phyloP scores from a whole-genome alignment of 1,140 invertebrate genomes.

The Conus ventricosus region DNA sequence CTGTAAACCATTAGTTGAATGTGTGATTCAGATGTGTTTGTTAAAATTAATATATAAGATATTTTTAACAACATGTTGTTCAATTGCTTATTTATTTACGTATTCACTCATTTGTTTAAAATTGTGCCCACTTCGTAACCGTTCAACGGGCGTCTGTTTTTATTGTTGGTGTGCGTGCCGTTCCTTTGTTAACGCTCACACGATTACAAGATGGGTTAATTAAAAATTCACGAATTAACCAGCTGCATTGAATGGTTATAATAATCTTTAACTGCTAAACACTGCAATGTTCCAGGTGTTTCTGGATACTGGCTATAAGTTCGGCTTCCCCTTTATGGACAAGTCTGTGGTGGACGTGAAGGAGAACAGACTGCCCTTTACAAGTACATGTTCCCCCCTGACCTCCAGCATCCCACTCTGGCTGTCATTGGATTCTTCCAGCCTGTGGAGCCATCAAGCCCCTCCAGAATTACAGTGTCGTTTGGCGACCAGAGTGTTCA shows the following conservation, averaged over 20 bases:
- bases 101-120: no score
- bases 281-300: slow-evolving; percentile 50
- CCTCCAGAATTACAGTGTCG: slow-evolving; percentile 75
- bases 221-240: no score
- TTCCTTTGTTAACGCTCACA: no score
- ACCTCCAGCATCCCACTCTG: slow-evolving; percentile 69
- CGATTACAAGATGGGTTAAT: no score
- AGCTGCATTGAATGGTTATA: no score
- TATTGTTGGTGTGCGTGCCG: no score
- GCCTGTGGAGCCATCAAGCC: slow-evolving; percentile 76
- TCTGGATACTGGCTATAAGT: slow-evolving; percentile 64
- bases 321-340: slow-evolving; percentile 67
- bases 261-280: no score
- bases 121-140: background rate
- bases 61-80: slow-evolving; percentile 50
- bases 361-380: slow-evolving; percentile 74
- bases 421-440: slow-evolving; percentile 78
- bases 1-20: no score
- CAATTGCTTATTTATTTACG: no score
- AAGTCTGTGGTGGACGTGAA: slow-evolving; percentile 62
- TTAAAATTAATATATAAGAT: slow-evolving; percentile 44
- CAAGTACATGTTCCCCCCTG: slow-evolving; percentile 75
- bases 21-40: background rate
- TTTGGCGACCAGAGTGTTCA: slow-evolving; percentile 63
- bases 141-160: no score